Percentiles rank a stretch among this genome's conserved stretches.
Evolutionary conservation across 2,888 invertebrate species (phyloP).

Genomic region (Rotaria macrura): DNA sequence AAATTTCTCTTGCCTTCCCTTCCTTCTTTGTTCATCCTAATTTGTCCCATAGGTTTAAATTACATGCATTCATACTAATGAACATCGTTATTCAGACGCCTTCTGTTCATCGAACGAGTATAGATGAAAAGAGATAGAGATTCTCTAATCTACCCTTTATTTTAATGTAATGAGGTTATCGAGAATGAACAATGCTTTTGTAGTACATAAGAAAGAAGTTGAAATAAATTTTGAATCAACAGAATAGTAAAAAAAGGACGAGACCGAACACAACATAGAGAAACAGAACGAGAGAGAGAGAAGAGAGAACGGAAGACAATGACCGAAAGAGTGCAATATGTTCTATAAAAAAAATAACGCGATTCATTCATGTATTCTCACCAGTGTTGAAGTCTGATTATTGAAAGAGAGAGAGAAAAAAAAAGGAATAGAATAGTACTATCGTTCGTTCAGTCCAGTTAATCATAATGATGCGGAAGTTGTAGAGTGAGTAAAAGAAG

Average conservation of each 20-base stretch:
- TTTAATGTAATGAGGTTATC: background rate
- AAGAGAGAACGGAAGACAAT: background rate
- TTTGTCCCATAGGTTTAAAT: background rate
- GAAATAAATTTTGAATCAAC: background rate
- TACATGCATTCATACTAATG: background rate
- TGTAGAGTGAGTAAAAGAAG: background rate
- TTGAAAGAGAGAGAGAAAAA: background rate
- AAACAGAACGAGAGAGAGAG: background rate
- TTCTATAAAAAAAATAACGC: background rate
- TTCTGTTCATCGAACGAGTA: background rate
- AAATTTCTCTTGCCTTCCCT: background rate
- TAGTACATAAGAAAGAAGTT: background rate
- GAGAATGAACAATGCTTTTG: background rate
- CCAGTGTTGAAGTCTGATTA: background rate
- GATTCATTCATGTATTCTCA: background rate
- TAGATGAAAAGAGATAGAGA: background rate
- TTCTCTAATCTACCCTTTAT: background rate
- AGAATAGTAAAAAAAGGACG: background rate
- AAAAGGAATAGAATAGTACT: background rate
- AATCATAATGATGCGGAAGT: background rate
- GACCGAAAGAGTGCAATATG: background rate
- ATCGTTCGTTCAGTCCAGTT: background rate
- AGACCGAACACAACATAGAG: background rate
- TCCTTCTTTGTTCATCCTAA: background rate
- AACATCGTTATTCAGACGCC: background rate